Conservation (phyloP, 2,888 invertebrate species). For the Epirrita christyi region DNA sequence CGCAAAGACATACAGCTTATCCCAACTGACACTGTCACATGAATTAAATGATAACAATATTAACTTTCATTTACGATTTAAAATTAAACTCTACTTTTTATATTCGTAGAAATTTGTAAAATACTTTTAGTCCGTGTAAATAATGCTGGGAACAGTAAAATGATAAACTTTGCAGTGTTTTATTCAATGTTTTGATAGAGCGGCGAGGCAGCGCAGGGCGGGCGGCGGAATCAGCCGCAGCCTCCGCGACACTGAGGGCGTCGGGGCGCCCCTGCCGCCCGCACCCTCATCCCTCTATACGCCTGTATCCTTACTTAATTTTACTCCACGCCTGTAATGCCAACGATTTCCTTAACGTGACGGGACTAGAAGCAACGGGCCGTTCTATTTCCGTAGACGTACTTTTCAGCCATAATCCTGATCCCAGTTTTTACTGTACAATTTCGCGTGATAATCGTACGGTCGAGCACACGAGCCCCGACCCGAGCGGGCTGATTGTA, state of each 20-base stretch:
- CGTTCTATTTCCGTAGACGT: slow-evolving; percentile 45
- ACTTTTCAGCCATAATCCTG: slow-evolving; percentile 40
- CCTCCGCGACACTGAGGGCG: slow-evolving; percentile 81
- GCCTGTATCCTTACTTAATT: slow-evolving; percentile 74
- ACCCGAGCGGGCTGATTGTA: slow-evolving; percentile 47
- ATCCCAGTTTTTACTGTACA: slow-evolving; percentile 31
- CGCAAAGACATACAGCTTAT: slow-evolving; percentile 51
- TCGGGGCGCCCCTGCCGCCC: slow-evolving; percentile 48
- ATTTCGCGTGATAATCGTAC: slow-evolving; percentile 34
- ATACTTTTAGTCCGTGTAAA: background rate
- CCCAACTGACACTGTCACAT: slow-evolving; percentile 50
- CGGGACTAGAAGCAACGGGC: slow-evolving; percentile 47
- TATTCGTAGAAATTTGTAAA: background rate
- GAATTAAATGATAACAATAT: slow-evolving; percentile 46
- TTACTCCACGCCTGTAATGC: slow-evolving; percentile 67
- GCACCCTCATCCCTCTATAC: slow-evolving; percentile 56
- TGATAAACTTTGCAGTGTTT: slow-evolving; percentile 34
- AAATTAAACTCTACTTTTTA: background rate
- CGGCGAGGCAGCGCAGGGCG: slow-evolving; percentile 60
- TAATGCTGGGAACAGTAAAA: slow-evolving; percentile 17
- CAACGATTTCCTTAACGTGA: slow-evolving; percentile 69
- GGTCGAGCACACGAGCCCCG: too few species aligned
- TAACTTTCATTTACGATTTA: slow-evolving; percentile 12
- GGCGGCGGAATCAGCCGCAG: slow-evolving; percentile 74
- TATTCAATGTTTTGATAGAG: slow-evolving; percentile 62